Evolutionary conservation across 2,113 vertebrate genomes (phyloP), one percentile per base, ranked within the genome.

Genomic region (Saccopteryx leptura): DNA sequence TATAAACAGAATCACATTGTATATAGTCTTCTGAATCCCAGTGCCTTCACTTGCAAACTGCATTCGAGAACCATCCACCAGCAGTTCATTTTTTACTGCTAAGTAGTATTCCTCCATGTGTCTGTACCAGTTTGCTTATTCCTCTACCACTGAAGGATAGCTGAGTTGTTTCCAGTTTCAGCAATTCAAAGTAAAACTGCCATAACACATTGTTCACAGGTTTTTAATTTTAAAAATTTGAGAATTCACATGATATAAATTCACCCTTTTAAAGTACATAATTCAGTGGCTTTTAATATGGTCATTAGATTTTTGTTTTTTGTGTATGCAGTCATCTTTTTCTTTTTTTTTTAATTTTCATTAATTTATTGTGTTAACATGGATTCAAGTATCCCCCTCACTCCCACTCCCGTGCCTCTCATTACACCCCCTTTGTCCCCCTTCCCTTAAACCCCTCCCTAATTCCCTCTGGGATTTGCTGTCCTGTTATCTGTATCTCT

Each of bases 121-220:
- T 24, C 28, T 79, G 33, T 3, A 61, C 15, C 52, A 85, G 18
- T 52, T 72, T 56, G 18, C 69, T 78, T 50, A 52, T 33, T 83
- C 85, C 71, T 26, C 61, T 54, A 31, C 46, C 56, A 54, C 23
- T 87, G 61, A 85, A 58, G 17, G 89, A 54, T 31, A 92, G n/a
- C 7, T 91, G 52, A 71, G 2, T 12, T 84, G 48, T 75, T 71
- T 65, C n/a, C 54, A 74, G 56, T 75, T 92, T 63, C 65, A 46
- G 68, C 48, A 63, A 75, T 92, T 75, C 75, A 82, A 74, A 83
- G 39, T 46, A 54, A 65, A 92, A 24, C 58, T 84, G n/a, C 69
- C 84, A 63, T 72, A 71, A 91, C 39, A 81, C 12, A 58, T 58
- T 90, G 26, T 60, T 13, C 26, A 69, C 4, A 11, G 19, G 46